phyloP scores from a whole-genome alignment of 1,140 invertebrate species.

The Argopecten irradians region DNA sequence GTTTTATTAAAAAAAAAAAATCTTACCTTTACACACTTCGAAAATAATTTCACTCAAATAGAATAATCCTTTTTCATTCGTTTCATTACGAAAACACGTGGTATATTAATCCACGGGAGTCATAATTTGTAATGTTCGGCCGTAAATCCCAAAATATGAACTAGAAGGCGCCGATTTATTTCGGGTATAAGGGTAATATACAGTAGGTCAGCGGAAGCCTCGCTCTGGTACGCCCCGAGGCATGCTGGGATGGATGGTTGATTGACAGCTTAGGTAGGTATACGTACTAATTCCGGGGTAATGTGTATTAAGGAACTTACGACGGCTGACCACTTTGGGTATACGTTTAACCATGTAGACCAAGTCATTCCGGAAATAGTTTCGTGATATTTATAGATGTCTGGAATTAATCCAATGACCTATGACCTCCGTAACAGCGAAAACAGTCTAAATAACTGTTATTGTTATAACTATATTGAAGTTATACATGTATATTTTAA shows the following conservation, averaged over 20 bases:
- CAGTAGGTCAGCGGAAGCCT: not conserved
- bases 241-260: not conserved
- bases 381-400: not conserved
- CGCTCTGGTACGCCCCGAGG: not conserved
- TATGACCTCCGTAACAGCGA: too few species aligned
- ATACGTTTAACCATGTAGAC: not conserved
- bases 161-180: not conserved
- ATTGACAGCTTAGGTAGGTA: not conserved
- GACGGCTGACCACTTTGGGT: not conserved
- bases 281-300: not conserved
- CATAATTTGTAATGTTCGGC: not conserved
- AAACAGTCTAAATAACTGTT: too few species aligned
- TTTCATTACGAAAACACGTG: not conserved
- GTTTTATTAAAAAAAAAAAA: too few species aligned
- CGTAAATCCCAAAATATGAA: not conserved
- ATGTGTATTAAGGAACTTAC: not conserved
- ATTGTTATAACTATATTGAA: too few species aligned
- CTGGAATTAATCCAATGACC: not conserved
- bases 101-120: not conserved
- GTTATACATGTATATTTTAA: too few species aligned
- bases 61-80: not conserved
- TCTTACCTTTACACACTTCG: slow-evolving; percentile 4
- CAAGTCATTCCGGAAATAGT: not conserved
- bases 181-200: not conserved
- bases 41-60: not conserved